Percentiles rank a stretch among this genome's conserved stretches.
phyloP scores from a whole-genome alignment of 64 coral and sea anemone genomes.

The Astreopora myriophthalma region DNA sequence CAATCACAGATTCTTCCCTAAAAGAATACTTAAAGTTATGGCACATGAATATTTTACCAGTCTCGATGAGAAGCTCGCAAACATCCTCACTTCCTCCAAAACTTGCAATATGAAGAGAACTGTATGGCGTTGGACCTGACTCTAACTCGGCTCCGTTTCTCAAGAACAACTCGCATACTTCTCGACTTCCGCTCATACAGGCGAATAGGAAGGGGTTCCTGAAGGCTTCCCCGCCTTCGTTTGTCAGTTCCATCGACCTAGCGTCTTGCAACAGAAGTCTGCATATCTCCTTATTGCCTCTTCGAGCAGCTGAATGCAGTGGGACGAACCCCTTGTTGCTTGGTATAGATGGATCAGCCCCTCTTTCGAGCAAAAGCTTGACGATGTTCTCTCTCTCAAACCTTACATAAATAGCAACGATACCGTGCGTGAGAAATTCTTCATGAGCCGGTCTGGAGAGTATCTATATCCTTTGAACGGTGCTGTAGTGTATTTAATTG shows the following conservation, averaged over 20 bases:
- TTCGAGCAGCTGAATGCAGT: conserved; percentile 49
- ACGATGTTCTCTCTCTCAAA: conserved; percentile 20
- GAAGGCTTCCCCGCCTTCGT: neutral
- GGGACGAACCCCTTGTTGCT: neutral
- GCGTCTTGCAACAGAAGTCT: neutral
- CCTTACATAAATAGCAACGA: neutral
- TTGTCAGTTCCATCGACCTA: neutral
- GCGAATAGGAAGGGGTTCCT: neutral
- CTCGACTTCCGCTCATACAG: neutral
- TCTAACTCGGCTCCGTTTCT: neutral
- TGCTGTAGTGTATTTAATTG: no score
- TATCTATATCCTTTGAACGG: no score
- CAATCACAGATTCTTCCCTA: no score
- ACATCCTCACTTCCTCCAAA: neutral
- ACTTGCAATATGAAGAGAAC: neutral
- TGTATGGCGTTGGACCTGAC: neutral
- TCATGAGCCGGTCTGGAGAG: no score
- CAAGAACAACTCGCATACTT: conserved; percentile 7
- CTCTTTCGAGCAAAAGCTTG: conserved; percentile 57
- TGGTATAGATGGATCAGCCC: conserved; percentile 38
- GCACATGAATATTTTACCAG: no score
- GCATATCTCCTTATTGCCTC: conserved; percentile 10
- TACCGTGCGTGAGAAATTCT: no score
- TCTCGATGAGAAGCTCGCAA: conserved; percentile 2
- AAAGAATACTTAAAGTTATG: no score